Evolutionary conservation across 1,140 invertebrate species (phyloP).

Genomic region (Penaeus vannamei): DNA sequence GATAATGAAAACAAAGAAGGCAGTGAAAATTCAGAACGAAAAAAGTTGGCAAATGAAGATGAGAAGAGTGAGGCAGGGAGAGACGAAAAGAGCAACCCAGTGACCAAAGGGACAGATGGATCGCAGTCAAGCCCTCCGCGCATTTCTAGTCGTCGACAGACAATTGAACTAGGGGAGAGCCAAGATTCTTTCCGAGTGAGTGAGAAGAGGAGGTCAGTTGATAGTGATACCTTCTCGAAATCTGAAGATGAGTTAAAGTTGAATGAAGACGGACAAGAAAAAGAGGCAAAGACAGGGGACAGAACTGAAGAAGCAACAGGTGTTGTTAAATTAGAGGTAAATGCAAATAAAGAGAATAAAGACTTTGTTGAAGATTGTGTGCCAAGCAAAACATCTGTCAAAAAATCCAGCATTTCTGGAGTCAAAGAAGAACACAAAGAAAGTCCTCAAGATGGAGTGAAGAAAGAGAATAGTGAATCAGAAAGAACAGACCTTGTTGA

Average conservation of each 20-base stretch:
- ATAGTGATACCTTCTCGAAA: slow-evolving; percentile 32
- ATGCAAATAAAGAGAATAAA: not conserved
- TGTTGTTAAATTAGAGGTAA: not conserved
- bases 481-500: no score
- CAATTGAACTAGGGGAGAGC: slow-evolving; percentile 64
- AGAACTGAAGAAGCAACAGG: not conserved
- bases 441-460: no score
- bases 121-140: not conserved
- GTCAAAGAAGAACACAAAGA: no score
- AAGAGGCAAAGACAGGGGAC: not conserved
- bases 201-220: slow-evolving; percentile 54
- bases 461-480: no score
- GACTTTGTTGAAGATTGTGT: not conserved
- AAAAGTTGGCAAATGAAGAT: slow-evolving; percentile 21
- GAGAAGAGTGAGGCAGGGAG: not conserved
- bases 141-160: slow-evolving; percentile 52
- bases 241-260: slow-evolving; percentile 26
- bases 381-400: not conserved
- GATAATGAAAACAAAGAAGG: not conserved
- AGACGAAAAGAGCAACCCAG: no score
- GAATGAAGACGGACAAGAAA: not conserved
- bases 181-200: slow-evolving; percentile 60
- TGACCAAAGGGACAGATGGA: not conserved
- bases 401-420: not conserved
- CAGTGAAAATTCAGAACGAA: not conserved